Conservation (phyloP, 2,797 vertebrate genomes). For the Rousettus madagascariensis region DNA sequence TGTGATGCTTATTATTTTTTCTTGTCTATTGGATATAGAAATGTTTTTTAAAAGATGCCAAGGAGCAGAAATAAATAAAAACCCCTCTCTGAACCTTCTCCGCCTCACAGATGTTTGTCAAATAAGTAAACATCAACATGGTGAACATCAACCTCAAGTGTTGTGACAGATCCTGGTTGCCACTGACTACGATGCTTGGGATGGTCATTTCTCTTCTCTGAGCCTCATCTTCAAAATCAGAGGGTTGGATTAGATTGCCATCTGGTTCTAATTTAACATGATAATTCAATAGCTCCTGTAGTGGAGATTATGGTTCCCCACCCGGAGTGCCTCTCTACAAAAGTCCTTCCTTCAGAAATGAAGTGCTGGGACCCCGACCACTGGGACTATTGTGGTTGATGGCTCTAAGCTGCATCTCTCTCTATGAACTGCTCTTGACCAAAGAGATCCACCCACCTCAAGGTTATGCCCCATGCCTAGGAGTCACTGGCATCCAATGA, state of each 20-base stretch:
- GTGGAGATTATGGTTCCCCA: neutral
- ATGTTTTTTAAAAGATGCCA: neutral
- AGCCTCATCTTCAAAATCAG: neutral
- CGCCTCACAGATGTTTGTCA: neutral
- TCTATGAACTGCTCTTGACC: neutral
- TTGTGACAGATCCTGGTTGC: neutral
- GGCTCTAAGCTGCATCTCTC: neutral
- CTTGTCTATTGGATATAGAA: neutral
- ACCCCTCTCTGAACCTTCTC: neutral
- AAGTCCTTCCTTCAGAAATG: neutral
- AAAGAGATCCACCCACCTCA: neutral
- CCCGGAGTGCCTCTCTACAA: neutral
- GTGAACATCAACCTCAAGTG: neutral
- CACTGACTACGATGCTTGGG: neutral
- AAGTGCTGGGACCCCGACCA: neutral
- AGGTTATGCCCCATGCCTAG: neutral
- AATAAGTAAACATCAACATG: neutral
- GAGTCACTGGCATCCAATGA: neutral
- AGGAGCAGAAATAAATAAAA: neutral
- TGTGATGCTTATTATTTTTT: neutral
- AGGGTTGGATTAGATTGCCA: neutral
- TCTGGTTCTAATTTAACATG: neutral
- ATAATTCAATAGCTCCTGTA: neutral
- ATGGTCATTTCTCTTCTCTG: neutral
- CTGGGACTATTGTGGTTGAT: neutral